Evolutionary conservation across 2,113 vertebrate genomes (phyloP), one percentile per base, ranked within the genome.

Genomic region (Scatophagus argus): DNA sequence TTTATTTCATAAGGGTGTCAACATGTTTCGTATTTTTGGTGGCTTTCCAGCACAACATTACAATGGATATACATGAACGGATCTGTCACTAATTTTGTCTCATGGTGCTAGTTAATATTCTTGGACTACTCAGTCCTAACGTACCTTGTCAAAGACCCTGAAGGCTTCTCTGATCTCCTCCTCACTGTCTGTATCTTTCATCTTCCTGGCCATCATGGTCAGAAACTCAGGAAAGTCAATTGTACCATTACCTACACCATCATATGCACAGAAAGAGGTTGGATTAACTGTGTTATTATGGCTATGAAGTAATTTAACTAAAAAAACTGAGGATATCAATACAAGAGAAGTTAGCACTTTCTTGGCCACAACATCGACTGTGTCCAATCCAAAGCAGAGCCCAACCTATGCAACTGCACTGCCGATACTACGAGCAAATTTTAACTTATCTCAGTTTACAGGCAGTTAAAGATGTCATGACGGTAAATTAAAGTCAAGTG

Each of bases 161-260:
- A 97, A 97, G 0, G 97, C 96, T 94, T 98, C 96, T 82, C 96
- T 92, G 87, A 97, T 97, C 91, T 98, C 96, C 90, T 97, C 96
- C 90, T 98, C 96, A 0, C 97, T 97, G 92, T 97, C 97, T 0
- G 96, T 98, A 31, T 98, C 97, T 85, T 98, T 98, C 96, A 97
- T 97, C 93, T 98, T 98, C 49, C 96, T 93, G 5, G 96, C 97
- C 97, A 97, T 97, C 97, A 97, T 97, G 83, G 96, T 97, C 68
- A 98, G 90, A 88, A 98, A 97, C 92, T 97, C 96, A 0, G 97
- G 97, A 84, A 98, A 98, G 85, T 98, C 96, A 43, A 97, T 97
- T 51, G 96, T 98, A 39, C 97, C 96, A 0, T 97, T 98, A 32
- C 97, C 96, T 97, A 83, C 10, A 44, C 43, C 73, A 41, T 68